Evolutionary conservation across 2,797 vertebrate genomes (phyloP).

Genomic region (Cichlasoma orientale): DNA sequence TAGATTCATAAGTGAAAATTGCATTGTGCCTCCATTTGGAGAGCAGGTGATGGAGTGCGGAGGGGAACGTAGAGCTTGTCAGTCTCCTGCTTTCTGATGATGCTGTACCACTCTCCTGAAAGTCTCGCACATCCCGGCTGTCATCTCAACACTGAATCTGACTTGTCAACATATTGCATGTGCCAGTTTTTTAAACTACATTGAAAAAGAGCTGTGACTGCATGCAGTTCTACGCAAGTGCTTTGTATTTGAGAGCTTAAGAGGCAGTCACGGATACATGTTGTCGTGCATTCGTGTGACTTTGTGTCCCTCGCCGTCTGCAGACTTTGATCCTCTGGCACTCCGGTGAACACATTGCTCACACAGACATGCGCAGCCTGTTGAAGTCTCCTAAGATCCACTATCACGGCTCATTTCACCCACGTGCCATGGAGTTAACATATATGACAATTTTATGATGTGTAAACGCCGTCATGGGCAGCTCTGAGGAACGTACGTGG

Average conservation of each 20-base stretch:
- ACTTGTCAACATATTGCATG: slow-evolving; percentile 44
- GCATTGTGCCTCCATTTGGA: slow-evolving; percentile 74
- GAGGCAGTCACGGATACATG: not conserved
- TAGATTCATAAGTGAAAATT: slow-evolving; percentile 79
- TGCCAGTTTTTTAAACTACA: slow-evolving; percentile 18
- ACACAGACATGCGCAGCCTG: slow-evolving; percentile 42
- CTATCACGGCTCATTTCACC: slow-evolving; percentile 66
- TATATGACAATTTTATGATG: slow-evolving; percentile 64
- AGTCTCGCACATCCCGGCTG: slow-evolving; percentile 60
- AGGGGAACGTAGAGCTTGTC: slow-evolving; percentile 67
- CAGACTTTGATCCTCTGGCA: slow-evolving; percentile 33
- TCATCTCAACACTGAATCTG: slow-evolving; percentile 46
- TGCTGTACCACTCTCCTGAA: slow-evolving; percentile 37
- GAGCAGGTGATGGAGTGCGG: slow-evolving; percentile 71
- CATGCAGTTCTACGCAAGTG: not conserved
- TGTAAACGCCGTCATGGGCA: slow-evolving; percentile 35
- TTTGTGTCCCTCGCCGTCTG: not conserved
- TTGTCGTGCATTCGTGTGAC: slow-evolving; percentile 18
- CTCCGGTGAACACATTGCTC: slow-evolving; percentile 41
- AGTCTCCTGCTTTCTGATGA: slow-evolving; percentile 53
- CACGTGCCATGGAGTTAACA: slow-evolving; percentile 50
- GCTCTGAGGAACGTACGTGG: slow-evolving; percentile 16
- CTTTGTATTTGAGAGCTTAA: not conserved
- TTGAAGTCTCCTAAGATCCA: slow-evolving; percentile 68
- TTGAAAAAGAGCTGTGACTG: not conserved